Evolutionary conservation across 2,888 invertebrate genomes (phyloP).

Genomic region (Epistrophe grossulariae): DNA sequence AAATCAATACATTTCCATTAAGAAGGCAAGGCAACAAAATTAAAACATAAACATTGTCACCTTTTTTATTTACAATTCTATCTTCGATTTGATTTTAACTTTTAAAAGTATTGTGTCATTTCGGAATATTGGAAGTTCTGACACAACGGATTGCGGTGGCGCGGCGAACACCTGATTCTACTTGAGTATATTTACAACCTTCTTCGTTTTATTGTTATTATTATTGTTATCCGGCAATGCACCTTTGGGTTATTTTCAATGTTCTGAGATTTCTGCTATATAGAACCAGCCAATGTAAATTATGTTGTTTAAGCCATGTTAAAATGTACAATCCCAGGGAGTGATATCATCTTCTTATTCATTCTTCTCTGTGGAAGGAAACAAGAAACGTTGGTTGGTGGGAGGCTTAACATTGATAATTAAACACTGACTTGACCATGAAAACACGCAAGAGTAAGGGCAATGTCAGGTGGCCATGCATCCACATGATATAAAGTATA

Average conservation of each 20-base stretch:
- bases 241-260: slow-evolving; percentile 38
- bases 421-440: slow-evolving; percentile 51
- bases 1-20: background rate
- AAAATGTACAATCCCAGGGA: slow-evolving; percentile 13
- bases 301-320: slow-evolving; percentile 70
- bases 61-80: background rate
- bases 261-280: slow-evolving; percentile 36
- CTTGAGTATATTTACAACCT: slow-evolving; percentile 39
- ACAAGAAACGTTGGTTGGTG: slow-evolving; percentile 1
- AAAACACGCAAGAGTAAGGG: slow-evolving; percentile 34
- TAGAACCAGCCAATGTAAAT: slow-evolving; percentile 44
- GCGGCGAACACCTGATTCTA: slow-evolving; percentile 61
- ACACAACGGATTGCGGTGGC: background rate
- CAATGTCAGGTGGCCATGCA: slow-evolving; percentile 61
- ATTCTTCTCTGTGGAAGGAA: background rate
- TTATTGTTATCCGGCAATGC: slow-evolving; percentile 36
- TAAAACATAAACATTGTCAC: slow-evolving; percentile 16
- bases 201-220: slow-evolving; percentile 49
- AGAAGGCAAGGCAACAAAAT: background rate
- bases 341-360: slow-evolving; percentile 57
- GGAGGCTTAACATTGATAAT: slow-evolving; percentile 51
- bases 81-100: background rate
- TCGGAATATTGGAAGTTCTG: slow-evolving; percentile 37
- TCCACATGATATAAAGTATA: background rate
- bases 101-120: slow-evolving; percentile 32